A percentile compares a stretch with the other conserved stretches of the same genome.
phyloP scores from a whole-genome alignment of 2,888 invertebrate genomes.

The Strigamia transsilvanica region DNA sequence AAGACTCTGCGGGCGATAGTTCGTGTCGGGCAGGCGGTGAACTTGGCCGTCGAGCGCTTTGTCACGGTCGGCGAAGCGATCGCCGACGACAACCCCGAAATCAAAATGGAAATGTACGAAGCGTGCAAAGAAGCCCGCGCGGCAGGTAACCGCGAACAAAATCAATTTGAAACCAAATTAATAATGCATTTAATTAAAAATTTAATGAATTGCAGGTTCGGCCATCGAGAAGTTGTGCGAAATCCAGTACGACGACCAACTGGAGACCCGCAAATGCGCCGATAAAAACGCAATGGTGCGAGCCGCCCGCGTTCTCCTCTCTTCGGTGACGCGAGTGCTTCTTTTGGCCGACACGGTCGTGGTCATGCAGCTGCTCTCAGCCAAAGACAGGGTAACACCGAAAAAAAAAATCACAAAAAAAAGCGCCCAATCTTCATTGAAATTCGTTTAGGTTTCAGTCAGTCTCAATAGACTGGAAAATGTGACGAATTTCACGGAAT shows the following conservation, averaged over 20 bases:
- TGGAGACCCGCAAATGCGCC: conserved; percentile 59
- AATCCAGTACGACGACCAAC: conserved; percentile 66
- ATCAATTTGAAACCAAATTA: background rate
- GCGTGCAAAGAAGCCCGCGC: conserved; percentile 96
- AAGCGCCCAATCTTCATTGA: too few relatives aligned
- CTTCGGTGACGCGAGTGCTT: conserved; percentile 93
- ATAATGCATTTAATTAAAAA: background rate
- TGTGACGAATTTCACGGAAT: conserved; percentile 78
- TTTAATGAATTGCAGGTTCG: conserved; percentile 72
- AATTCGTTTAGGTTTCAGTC: conserved; percentile 57
- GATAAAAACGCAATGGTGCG: conserved; percentile 81
- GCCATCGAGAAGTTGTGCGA: conserved; percentile 91
- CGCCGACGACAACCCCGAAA: conserved; percentile 97
- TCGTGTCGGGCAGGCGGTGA: conserved; percentile 94
- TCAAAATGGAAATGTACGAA: conserved; percentile 96
- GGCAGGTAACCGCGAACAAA: conserved; percentile 74
- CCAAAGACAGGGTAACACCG: conserved; percentile 97
- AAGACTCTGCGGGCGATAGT: conserved; percentile 78
- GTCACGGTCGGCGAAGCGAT: conserved; percentile 98
- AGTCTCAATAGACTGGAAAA: conserved; percentile 65
- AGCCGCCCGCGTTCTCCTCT: conserved; percentile 90
- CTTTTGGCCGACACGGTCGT: conserved; percentile 97
- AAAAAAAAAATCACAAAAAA: too few relatives aligned
- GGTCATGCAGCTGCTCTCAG: conserved; percentile 92
- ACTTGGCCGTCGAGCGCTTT: conserved; percentile 96